Conservation (phyloP, 2,113 vertebrate genomes). For the Oreochromis spilurus region DNA sequence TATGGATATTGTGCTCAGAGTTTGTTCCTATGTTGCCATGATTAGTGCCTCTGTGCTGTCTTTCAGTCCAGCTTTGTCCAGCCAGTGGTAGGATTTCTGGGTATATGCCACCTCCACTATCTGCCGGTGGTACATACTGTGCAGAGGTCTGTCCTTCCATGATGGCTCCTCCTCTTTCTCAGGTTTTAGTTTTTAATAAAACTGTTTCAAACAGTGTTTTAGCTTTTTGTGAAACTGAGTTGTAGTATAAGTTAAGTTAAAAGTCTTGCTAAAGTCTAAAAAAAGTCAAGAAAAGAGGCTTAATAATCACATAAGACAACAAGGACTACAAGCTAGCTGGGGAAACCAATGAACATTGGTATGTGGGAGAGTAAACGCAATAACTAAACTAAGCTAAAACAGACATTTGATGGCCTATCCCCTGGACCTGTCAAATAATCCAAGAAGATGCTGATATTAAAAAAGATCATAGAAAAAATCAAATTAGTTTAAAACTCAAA, state of each 20-base stretch:
- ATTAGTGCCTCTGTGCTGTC: fast-evolving
- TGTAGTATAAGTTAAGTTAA: too few species aligned
- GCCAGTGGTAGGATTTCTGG: not conserved
- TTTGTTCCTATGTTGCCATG: fast-evolving
- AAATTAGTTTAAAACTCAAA: not conserved
- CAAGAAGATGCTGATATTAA: not conserved
- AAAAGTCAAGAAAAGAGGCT: not conserved
- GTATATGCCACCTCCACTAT: not conserved
- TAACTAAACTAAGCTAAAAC: not conserved
- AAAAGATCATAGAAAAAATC: not conserved
- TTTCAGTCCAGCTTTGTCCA: not conserved
- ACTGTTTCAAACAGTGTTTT: not conserved
- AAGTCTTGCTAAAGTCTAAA: not conserved
- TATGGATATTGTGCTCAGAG: fast-evolving
- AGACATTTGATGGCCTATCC: not conserved
- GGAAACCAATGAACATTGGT: not conserved
- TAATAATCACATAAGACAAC: not conserved
- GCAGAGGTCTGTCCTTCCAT: not conserved
- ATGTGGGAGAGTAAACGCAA: not conserved
- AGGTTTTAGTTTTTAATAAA: not conserved
- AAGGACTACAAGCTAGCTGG: not conserved
- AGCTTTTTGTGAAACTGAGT: not conserved
- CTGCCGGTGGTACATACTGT: not conserved
- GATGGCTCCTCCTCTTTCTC: not conserved
- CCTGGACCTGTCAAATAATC: not conserved